Conservation (phyloP, 1,140 invertebrate genomes). For the Aphelinus certus region DNA sequence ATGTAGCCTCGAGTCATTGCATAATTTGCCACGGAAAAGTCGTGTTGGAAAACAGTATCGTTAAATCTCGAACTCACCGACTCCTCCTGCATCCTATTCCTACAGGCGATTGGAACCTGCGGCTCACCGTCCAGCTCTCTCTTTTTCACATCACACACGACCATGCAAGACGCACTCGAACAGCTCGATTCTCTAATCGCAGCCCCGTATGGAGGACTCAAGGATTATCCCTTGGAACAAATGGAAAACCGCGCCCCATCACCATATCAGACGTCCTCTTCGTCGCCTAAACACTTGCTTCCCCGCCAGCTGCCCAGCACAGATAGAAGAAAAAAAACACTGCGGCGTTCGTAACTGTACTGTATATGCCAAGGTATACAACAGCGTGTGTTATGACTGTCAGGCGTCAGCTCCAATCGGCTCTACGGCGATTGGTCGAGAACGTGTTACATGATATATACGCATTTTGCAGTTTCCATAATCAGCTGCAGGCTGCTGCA, state of each 20-base stretch:
- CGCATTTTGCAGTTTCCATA: not conserved
- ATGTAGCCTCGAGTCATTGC: not conserved
- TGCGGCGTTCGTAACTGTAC: no score
- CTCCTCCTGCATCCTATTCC: slow-evolving; percentile 50
- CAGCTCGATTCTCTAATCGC: no score
- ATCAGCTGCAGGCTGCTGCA: not conserved
- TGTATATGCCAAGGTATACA: no score
- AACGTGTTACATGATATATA: no score
- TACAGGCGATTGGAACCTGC: not conserved
- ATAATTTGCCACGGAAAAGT: not conserved
- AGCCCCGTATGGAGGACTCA: no score
- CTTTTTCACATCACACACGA: slow-evolving; percentile 4
- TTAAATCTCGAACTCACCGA: slow-evolving; percentile 36
- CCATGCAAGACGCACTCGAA: no score
- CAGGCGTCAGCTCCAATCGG: no score
- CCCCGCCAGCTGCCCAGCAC: no score
- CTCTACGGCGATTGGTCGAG: no score
- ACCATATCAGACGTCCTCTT: not conserved
- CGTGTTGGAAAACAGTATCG: not conserved
- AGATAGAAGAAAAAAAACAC: no score
- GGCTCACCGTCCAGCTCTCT: not conserved
- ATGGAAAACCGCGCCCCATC: not conserved
- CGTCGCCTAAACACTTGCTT: not conserved
- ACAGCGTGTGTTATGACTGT: no score
- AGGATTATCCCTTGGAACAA: not conserved